phyloP scores from a whole-genome alignment of 2,113 vertebrate genomes.

The Globicephala melas region DNA sequence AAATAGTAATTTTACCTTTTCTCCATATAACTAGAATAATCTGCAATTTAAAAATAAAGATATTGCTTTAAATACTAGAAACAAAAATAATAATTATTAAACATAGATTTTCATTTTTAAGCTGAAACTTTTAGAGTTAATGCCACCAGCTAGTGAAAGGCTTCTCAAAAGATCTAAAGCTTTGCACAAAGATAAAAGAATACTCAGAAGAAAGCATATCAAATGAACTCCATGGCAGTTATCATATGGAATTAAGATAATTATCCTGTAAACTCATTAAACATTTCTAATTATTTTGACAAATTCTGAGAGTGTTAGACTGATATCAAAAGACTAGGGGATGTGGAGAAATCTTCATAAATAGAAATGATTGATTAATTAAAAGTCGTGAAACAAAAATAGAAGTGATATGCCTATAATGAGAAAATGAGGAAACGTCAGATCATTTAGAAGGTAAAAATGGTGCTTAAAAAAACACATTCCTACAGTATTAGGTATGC shows the following conservation, averaged over 20 bases:
- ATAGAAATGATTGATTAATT: conserved; percentile 61
- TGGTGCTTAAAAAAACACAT: not conserved
- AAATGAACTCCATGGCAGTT: not conserved
- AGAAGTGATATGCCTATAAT: conserved; percentile 22
- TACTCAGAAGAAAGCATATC: not conserved
- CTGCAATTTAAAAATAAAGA: not conserved
- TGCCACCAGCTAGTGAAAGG: not conserved
- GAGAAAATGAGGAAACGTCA: not conserved
- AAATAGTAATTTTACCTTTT: not conserved
- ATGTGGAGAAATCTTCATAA: conserved; percentile 24
- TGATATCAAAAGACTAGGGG: not conserved
- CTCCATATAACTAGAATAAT: not conserved
- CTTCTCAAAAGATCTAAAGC: conserved; percentile 5
- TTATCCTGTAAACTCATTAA: conserved; percentile 40
- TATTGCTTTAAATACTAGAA: not conserved
- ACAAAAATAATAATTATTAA: not conserved
- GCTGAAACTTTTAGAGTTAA: not conserved
- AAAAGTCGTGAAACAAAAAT: conserved; percentile 31
- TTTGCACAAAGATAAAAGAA: not conserved
- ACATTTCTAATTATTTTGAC: conserved; percentile 66
- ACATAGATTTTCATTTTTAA: not conserved
- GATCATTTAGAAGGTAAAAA: conserved; percentile 19
- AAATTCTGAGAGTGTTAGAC: conserved; percentile 23
- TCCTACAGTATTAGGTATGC: not conserved
- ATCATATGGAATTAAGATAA: conserved; percentile 20